Base-by-base conservation (phyloP, 2,888 invertebrate species). In the Calliphora vomitoria region DNA sequence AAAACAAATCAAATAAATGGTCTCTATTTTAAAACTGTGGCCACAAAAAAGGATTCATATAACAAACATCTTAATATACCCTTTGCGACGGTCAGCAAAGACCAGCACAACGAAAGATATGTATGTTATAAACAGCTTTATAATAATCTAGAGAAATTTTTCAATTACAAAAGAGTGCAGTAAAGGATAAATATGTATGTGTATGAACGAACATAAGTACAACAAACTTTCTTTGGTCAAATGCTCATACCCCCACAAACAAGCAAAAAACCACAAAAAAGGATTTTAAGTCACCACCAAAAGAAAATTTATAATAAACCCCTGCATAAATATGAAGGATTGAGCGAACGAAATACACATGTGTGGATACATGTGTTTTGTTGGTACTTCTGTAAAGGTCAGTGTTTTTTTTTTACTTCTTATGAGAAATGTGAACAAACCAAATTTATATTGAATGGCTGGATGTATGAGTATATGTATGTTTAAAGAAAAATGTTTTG, bases 401-500 rank as follows among this genome's bases (percentile, higher is more conserved):
- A 80, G 79, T 85, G 15, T 53, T 66, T 3, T 53, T 64, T 18
- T 41, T 41, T 41, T 8, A 8, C 8, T 8, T 41, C 10, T 44
- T 71, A 13, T 38, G 35, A 50, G 20, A 50, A 38, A 80, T 60
- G 55, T 72, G 35, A 72, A 62, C 35, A 13, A 62, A n/a, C 38
- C 58, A 38, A 50, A 55, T 11, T 8, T 25, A 58, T 20, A 53
- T 25, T 50, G 62, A 35, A 53, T 53, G 35, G 55, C 31, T 58
- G 25, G 15, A 58, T 20, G 55, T 38, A 44, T 44, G 55, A 74
- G 68, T 53, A 71, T 53, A 20, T 50, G 11, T 41, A 66, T 50
- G 62, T 74, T 82, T 55, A 18, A 78, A 62, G 53, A 53, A 85
- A 75, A 68, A 80, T 75, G 41, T 75, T 85, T 80, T 85, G 68